A percentile compares a stretch with the other conserved stretches of the same genome.
phyloP scores from a whole-genome alignment of 2,797 vertebrate genomes.

The Malacoctenus gilli region DNA sequence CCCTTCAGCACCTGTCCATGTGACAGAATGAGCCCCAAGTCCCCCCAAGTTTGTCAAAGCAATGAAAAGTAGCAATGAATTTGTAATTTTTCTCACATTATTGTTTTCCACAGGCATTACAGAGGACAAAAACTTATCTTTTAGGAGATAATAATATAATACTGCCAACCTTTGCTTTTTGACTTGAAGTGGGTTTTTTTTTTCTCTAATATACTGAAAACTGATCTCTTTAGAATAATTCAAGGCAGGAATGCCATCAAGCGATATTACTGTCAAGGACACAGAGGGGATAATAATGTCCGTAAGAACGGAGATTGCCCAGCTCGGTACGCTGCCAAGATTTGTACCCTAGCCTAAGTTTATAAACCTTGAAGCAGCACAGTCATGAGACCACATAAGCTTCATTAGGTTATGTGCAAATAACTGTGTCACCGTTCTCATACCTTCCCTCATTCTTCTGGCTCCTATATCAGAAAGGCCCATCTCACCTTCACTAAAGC shows the following conservation, averaged over 20 bases:
- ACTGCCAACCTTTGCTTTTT: not conserved
- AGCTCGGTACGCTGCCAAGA: slow-evolving; percentile 20
- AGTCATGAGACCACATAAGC: slow-evolving; percentile 31
- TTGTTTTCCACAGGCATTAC: too few relatives aligned
- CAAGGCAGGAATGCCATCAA: slow-evolving; percentile 12
- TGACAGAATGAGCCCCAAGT: too few relatives aligned
- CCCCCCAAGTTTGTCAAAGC: too few relatives aligned
- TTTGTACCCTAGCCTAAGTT: slow-evolving; percentile 21
- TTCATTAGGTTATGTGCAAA: slow-evolving; percentile 35
- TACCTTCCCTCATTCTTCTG: slow-evolving; percentile 23
- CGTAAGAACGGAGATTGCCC: slow-evolving; percentile 20
- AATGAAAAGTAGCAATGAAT: too few relatives aligned
- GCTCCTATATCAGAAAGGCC: slow-evolving; percentile 12
- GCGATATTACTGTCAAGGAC: slow-evolving; percentile 31
- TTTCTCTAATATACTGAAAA: slow-evolving; percentile 6
- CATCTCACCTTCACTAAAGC: slow-evolving; percentile 53
- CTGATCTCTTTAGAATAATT: slow-evolving; percentile 19
- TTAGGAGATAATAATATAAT: not conserved
- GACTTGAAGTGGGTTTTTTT: not conserved
- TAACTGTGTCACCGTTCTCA: slow-evolving; percentile 23
- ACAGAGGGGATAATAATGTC: slow-evolving; percentile 13
- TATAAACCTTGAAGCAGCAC: slow-evolving; percentile 18
- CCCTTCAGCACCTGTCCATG: too few relatives aligned
- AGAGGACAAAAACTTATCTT: not conserved
- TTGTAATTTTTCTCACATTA: too few relatives aligned